phyloP scores from a whole-genome alignment of 1,140 invertebrate species.

The Mesaphorura yosii region DNA sequence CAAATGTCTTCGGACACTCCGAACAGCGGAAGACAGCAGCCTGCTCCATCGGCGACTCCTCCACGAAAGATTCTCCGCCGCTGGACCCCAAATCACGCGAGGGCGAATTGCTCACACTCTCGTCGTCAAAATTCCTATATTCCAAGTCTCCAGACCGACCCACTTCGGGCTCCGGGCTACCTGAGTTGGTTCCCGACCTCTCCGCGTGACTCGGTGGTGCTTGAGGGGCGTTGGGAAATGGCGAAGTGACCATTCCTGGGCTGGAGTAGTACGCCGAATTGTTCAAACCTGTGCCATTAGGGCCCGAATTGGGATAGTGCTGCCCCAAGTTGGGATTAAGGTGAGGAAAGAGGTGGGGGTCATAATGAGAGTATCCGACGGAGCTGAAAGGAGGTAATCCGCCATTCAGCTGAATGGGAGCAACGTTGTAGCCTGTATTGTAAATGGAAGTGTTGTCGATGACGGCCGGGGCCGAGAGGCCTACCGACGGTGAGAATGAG shows the following conservation, averaged over 20 bases:
- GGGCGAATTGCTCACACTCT: no score
- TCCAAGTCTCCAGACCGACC: no score
- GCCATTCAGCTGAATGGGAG: constrained; percentile 8
- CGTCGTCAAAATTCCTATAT: no score
- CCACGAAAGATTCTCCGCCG: neutral
- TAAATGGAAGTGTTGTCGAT: constrained; percentile 44
- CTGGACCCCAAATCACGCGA: no score
- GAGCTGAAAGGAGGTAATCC: constrained; percentile 22
- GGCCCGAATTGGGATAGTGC: neutral
- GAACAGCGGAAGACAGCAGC: constrained; percentile 54
- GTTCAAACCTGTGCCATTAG: no score
- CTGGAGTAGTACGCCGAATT: no score
- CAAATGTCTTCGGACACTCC: constrained; percentile 72
- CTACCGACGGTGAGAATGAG: neutral
- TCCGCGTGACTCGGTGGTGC: no score
- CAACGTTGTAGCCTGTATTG: constrained; percentile 16
- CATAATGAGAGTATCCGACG: constrained; percentile 25
- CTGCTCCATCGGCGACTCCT: neutral
- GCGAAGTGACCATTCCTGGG: no score
- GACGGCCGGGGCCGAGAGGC: constrained; percentile 3
- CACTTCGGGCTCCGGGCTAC: no score
- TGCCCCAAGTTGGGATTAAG: neutral
- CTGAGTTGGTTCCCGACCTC: no score
- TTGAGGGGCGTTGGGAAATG: neutral
- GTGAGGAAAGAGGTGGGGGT: constrained; percentile 13